Conservation (phyloP, 2,797 vertebrate species). For the Pagetopsis macropterus region DNA sequence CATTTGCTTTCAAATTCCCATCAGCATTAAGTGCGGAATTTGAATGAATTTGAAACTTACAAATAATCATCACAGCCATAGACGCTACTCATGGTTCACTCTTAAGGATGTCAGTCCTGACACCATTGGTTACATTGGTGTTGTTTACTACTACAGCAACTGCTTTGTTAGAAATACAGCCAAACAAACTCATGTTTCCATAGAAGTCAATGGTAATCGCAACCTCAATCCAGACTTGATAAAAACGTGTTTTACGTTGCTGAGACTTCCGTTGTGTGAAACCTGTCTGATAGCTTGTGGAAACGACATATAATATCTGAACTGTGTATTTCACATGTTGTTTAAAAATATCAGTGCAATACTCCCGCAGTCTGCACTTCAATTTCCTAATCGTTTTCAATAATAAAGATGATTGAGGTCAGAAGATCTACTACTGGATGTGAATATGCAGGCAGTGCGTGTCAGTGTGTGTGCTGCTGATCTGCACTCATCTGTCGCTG, state of each 20-base stretch:
- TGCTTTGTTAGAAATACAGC: not conserved
- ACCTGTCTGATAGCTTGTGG: not conserved
- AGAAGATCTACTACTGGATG: constrained; percentile 32
- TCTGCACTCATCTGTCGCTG: constrained; percentile 36
- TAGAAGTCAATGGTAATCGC: not conserved
- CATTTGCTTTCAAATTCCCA: too few relatives aligned
- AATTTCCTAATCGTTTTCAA: constrained; percentile 55
- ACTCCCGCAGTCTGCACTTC: constrained; percentile 1
- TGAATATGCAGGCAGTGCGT: constrained; percentile 18
- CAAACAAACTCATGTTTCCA: not conserved
- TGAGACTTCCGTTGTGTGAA: not conserved
- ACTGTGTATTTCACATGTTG: constrained; percentile 18
- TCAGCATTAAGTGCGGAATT: too few relatives aligned
- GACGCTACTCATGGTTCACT: too few relatives aligned
- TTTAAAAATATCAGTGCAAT: constrained; percentile 20
- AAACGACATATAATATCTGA: constrained; percentile 1
- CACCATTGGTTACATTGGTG: not conserved
- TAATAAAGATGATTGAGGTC: constrained; percentile 68
- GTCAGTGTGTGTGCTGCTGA: not conserved
- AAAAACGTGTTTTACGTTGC: too few relatives aligned
- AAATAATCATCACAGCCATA: too few relatives aligned
- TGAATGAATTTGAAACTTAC: too few relatives aligned
- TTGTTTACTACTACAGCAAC: not conserved
- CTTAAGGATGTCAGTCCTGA: too few relatives aligned
- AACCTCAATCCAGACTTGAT: too few relatives aligned